Evolutionary conservation across 64 coral and sea anemone genomes (phyloP).

Genomic region (Pachyseris speciosa): DNA sequence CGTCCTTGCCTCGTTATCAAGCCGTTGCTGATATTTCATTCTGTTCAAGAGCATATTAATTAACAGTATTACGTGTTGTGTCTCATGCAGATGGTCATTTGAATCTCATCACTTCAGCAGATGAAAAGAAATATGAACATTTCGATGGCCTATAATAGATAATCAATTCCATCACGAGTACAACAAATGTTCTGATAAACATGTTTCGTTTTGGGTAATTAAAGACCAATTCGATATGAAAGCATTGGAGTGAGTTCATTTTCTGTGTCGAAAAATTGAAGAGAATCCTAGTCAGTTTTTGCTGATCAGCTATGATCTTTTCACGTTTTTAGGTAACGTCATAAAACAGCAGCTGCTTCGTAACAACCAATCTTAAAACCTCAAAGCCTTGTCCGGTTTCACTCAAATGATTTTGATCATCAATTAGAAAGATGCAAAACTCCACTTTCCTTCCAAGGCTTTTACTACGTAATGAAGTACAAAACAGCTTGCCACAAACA

Average conservation of each 20-base stretch:
- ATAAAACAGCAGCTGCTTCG: neutral
- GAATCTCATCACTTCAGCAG: neutral
- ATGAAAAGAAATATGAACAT: neutral
- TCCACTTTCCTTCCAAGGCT: neutral
- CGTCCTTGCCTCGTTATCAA: neutral
- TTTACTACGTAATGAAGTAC: neutral
- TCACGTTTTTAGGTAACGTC: neutral
- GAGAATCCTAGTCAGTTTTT: no score
- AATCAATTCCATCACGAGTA: no score
- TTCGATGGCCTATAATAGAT: neutral
- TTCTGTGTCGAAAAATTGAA: no score
- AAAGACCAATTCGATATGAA: no score
- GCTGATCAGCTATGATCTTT: no score
- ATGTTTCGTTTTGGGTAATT: no score
- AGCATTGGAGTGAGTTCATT: no score
- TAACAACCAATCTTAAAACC: neutral
- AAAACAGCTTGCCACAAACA: neutral
- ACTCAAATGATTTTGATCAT: neutral
- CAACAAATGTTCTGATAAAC: no score
- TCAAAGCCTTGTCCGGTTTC: neutral
- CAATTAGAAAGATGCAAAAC: neutral
- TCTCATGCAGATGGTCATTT: neutral
- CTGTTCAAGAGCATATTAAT: neutral
- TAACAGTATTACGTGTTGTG: neutral
- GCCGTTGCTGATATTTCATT: neutral